A percentile compares a stretch with the other conserved stretches of the same genome.
These are phyloP conservation scores for Salvelinus sp. DNA, from an alignment of 2,113 vertebrate species.

Conservation along the genomic window DNA sequence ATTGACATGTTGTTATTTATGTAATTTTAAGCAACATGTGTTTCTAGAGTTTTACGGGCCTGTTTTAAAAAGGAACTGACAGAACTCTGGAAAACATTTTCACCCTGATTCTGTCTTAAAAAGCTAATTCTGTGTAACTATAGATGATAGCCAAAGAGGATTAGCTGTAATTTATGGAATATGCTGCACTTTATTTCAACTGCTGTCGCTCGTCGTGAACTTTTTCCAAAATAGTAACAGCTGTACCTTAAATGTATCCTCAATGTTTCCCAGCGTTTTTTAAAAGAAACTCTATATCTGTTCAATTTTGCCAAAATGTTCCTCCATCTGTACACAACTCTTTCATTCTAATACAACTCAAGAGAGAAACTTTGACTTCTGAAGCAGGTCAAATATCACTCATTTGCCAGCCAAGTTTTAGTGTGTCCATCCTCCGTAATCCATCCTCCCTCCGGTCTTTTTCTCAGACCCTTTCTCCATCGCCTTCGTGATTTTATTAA, in stretches of 20 bases:
- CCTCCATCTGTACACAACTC: slow-evolving; percentile 27
- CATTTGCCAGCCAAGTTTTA: slow-evolving; percentile 32
- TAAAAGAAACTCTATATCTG: not conserved
- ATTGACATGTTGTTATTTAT: too few relatives aligned
- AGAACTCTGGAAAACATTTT: too few relatives aligned
- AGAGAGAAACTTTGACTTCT: too few relatives aligned
- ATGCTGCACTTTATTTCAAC: not conserved
- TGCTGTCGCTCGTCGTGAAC: not conserved
- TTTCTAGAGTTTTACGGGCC: too few relatives aligned
- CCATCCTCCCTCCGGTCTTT: too few relatives aligned
- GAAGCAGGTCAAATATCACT: slow-evolving; percentile 16
- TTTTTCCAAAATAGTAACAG: slow-evolving; percentile 14
- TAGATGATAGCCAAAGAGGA: not conserved
- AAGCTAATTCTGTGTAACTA: too few relatives aligned
- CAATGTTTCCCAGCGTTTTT: not conserved
- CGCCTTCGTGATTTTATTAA: not conserved
- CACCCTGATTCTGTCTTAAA: too few relatives aligned
- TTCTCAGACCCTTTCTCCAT: too few relatives aligned
- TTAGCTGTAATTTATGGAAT: slow-evolving; percentile 21
- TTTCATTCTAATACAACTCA: not conserved
- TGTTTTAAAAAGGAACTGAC: too few relatives aligned
- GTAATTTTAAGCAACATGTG: too few relatives aligned
- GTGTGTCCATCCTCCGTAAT: not conserved
- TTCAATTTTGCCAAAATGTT: not conserved
- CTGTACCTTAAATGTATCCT: slow-evolving; percentile 7